Evolutionary conservation across 1,140 invertebrate species (phyloP).

Genomic region (Brachionus angularis): DNA sequence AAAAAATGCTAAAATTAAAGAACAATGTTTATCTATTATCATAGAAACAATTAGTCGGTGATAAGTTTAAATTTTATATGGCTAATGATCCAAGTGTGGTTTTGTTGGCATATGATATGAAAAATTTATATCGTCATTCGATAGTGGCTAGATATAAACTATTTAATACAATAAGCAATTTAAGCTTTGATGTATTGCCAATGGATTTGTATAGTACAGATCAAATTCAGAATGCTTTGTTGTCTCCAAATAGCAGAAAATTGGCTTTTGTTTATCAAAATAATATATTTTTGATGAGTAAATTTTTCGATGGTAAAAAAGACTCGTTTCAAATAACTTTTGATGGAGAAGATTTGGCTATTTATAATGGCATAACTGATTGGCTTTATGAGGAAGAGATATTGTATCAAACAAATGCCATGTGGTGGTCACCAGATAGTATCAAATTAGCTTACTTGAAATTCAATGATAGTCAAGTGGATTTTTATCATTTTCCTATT

Average conservation of each 20-base stretch:
- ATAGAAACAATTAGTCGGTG: slow-evolving; percentile 27
- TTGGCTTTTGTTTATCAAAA: slow-evolving; percentile 41
- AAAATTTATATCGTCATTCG: slow-evolving; percentile 28
- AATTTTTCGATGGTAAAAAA: slow-evolving; percentile 12
- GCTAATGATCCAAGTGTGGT: slow-evolving; percentile 17
- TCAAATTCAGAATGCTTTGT: slow-evolving; percentile 25
- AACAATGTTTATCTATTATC: not conserved
- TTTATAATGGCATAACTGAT: slow-evolving; percentile 40
- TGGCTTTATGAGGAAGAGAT: slow-evolving; percentile 44
- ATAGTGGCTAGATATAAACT: slow-evolving; percentile 23
- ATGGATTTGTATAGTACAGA: slow-evolving; percentile 20
- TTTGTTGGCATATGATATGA: slow-evolving; percentile 26
- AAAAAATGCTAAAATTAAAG: not conserved
- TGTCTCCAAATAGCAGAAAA: slow-evolving; percentile 38
- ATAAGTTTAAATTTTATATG: slow-evolving; percentile 22
- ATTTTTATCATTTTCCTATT: slow-evolving; percentile 15
- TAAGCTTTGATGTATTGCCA: slow-evolving; percentile 37
- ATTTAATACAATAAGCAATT: slow-evolving; percentile 42
- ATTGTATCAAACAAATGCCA: slow-evolving; percentile 30
- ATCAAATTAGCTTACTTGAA: slow-evolving; percentile 25
- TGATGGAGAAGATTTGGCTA: not conserved
- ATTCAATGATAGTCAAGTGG: slow-evolving; percentile 35
- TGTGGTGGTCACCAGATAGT: slow-evolving; percentile 43
- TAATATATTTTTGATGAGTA: slow-evolving; percentile 33
- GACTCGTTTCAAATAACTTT: slow-evolving; percentile 21